Percentiles rank a stretch among this genome's conserved stretches.
Conservation (phyloP, 53 echinoderm and acorn worm species). For the Paracentrotus lividus region DNA sequence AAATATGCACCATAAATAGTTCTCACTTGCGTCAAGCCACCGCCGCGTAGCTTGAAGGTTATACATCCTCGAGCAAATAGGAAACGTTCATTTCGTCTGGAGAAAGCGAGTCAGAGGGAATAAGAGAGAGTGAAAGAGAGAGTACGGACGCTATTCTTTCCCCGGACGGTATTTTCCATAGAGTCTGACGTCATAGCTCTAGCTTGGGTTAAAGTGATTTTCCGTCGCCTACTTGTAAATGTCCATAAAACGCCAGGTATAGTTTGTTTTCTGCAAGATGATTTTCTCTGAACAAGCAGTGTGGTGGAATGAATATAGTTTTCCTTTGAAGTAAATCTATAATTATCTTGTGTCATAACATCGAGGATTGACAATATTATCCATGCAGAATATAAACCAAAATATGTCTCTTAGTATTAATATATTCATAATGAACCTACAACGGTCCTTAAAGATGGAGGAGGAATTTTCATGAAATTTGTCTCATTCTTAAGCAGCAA, state of each 20-base stretch:
- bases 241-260: neutral
- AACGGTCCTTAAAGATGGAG: too few species aligned
- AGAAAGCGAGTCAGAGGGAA: neutral
- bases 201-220: slow-evolving; percentile 48
- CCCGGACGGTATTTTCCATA: slow-evolving; percentile 36
- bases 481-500: too few species aligned
- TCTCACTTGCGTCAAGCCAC: slow-evolving; percentile 48
- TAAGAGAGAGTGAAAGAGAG: slow-evolving; percentile 22
- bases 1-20: slow-evolving; percentile 53
- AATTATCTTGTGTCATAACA: neutral
- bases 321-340: too few species aligned
- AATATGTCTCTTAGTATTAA: too few species aligned
- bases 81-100: slow-evolving; percentile 42
- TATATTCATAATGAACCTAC: too few species aligned
- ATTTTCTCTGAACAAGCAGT: neutral
- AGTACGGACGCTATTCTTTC: slow-evolving; percentile 2
- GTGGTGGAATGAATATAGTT: neutral
- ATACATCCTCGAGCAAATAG: slow-evolving; percentile 43
- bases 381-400: too few species aligned
- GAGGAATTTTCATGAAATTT: too few species aligned
- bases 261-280: neutral
- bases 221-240: neutral
- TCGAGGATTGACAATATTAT: neutral
- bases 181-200: slow-evolving; percentile 45
- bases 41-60: slow-evolving; percentile 46